Evolutionary conservation across 2,797 vertebrate genomes (phyloP).

Genomic region (Ceyx erithaca): DNA sequence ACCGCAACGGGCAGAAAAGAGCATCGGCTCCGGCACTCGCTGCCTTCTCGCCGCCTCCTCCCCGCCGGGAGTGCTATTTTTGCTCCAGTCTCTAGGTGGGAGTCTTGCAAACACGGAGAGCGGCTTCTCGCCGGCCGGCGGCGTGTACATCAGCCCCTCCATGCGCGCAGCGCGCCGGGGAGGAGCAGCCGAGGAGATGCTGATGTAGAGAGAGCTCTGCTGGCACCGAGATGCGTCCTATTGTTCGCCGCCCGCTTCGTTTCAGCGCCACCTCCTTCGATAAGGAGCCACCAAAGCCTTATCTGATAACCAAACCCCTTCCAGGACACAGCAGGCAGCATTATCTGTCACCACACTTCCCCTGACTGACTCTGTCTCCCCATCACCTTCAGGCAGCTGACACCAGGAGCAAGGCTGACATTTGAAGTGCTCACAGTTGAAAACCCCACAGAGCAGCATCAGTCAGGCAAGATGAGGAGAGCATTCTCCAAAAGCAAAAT

Average conservation of each 20-base stretch:
- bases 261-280: background rate
- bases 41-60: background rate
- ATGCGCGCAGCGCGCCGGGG: background rate
- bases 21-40: background rate
- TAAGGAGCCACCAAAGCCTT: background rate
- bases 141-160: background rate
- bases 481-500: background rate
- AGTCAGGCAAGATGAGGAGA: background rate
- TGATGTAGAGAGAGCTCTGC: accelerated
- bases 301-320: background rate
- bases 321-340: background rate
- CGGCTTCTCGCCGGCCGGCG: background rate
- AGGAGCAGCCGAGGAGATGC: background rate
- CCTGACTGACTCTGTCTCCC: background rate
- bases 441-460: background rate
- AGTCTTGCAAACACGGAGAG: background rate
- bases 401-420: background rate
- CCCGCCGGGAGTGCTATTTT: background rate
- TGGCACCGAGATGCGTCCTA: background rate
- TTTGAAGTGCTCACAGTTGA: background rate
- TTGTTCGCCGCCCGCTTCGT: background rate
- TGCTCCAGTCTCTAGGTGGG: constrained; percentile 14
- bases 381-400: background rate
- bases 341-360: background rate
- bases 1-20: background rate